Evolutionary conservation across 2,797 vertebrate genomes (phyloP).

Genomic region (Dryobates pubescens): DNA sequence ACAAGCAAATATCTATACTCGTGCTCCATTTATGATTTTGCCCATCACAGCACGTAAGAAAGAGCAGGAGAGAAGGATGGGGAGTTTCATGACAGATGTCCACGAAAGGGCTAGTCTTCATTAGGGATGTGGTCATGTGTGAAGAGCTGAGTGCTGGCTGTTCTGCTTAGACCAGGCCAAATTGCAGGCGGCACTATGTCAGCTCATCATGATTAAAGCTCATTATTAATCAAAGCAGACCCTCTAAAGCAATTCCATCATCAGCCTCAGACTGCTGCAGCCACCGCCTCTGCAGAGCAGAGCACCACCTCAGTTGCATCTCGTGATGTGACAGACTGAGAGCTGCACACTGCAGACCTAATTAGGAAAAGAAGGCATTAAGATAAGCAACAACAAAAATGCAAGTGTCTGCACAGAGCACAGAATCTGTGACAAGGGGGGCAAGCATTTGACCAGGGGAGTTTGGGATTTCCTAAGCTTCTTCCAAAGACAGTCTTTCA

Average conservation of each 20-base stretch:
- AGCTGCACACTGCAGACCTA: not conserved
- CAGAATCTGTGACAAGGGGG: conserved; percentile 2
- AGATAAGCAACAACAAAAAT: conserved; percentile 17
- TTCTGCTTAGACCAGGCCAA: not conserved
- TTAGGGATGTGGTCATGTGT: not conserved
- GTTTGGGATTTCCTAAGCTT: conserved; percentile 23
- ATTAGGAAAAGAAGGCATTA: not conserved
- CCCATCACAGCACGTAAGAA: not conserved
- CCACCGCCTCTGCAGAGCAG: not conserved
- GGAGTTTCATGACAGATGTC: not conserved
- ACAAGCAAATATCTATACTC: not conserved
- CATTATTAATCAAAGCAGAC: conserved; percentile 11
- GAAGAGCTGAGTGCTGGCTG: not conserved
- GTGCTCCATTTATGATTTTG: not conserved
- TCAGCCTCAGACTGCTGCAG: not conserved
- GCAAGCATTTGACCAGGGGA: conserved; percentile 18
- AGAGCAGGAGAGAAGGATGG: not conserved
- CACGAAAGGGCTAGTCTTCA: not conserved
- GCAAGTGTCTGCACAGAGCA: not conserved
- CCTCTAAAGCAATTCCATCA: not conserved
- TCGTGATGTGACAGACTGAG: not conserved
- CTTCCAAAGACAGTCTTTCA: conserved; percentile 32
- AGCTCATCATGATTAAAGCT: conserved; percentile 12
- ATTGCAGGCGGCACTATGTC: not conserved
- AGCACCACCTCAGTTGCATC: not conserved